Percentiles rank a stretch among this genome's conserved stretches.
These are phyloP conservation scores for Atlantisia rogersi DNA, from an alignment of 2,113 vertebrate genomes.

Conservation along the genomic window DNA sequence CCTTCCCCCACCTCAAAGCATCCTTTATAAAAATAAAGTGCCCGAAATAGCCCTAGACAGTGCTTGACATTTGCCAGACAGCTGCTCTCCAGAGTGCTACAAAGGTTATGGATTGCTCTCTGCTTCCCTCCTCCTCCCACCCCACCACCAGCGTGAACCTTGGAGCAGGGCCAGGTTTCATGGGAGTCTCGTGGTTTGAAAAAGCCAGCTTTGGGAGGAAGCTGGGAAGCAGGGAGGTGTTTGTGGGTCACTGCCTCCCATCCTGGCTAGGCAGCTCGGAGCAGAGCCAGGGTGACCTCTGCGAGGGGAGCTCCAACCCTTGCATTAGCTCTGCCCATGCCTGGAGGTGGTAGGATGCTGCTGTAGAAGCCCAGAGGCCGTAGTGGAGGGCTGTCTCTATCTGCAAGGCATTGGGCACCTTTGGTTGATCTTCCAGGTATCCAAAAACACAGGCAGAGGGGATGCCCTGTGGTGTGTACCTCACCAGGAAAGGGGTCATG, in stretches of 20 bases:
- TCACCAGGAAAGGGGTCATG: background rate
- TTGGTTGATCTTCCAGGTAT: background rate
- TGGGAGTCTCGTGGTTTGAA: background rate
- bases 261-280: background rate
- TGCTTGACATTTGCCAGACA: conserved; percentile 73
- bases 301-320: background rate
- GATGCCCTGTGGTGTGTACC: background rate
- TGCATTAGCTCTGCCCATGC: background rate
- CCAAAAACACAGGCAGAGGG: background rate
- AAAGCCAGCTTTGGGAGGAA: background rate
- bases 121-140: background rate
- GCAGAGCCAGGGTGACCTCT: background rate
- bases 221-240: background rate
- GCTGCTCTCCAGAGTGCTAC: conserved; percentile 65
- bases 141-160: background rate
- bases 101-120: conserved; percentile 59
- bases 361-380: accelerated
- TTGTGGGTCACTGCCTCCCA: background rate
- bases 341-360: background rate
- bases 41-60: conserved; percentile 70
- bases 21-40: conserved; percentile 68
- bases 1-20: conserved; percentile 24
- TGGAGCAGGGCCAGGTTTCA: conserved; percentile 32
- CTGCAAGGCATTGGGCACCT: accelerated
- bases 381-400: background rate